Percentiles rank a stretch among this genome's conserved stretches.
phyloP scores from a whole-genome alignment of 2,113 vertebrate species.

The Cynocephalus volans region DNA sequence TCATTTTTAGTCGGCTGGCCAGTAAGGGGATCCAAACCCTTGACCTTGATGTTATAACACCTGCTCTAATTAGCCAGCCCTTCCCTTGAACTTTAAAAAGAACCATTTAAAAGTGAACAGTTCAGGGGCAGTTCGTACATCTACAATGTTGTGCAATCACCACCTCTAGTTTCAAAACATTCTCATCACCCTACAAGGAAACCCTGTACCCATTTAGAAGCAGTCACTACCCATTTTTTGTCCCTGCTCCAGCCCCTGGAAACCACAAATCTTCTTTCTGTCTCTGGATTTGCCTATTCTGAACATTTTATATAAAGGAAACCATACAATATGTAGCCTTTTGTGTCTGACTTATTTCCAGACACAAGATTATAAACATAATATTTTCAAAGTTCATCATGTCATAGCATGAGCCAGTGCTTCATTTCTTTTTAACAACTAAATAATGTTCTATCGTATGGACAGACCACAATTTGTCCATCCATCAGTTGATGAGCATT shows the following conservation, averaged over 20 bases:
- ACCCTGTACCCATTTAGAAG: too few relatives aligned
- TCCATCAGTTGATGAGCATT: background rate
- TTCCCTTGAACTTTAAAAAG: too few relatives aligned
- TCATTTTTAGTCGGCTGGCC: too few relatives aligned
- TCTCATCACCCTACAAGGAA: background rate
- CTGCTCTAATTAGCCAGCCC: too few relatives aligned
- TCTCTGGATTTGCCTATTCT: background rate
- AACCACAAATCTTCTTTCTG: background rate
- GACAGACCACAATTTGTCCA: background rate
- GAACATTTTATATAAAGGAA: background rate
- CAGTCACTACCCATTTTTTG: background rate
- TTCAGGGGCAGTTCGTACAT: background rate
- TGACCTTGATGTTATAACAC: too few relatives aligned
- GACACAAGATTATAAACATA: background rate
- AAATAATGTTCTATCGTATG: background rate
- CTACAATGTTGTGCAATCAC: background rate
- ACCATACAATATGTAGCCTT: background rate
- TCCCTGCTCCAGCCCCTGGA: too few relatives aligned
- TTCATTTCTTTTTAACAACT: background rate
- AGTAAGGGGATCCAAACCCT: too few relatives aligned
- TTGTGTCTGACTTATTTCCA: background rate
- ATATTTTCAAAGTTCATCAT: background rate
- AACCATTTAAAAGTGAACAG: background rate
- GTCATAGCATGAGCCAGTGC: background rate
- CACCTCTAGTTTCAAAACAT: background rate